These are phyloP conservation scores for Xestia sexstrigata DNA, from an alignment of 2,888 invertebrate species.

Conservation along the genomic window DNA sequence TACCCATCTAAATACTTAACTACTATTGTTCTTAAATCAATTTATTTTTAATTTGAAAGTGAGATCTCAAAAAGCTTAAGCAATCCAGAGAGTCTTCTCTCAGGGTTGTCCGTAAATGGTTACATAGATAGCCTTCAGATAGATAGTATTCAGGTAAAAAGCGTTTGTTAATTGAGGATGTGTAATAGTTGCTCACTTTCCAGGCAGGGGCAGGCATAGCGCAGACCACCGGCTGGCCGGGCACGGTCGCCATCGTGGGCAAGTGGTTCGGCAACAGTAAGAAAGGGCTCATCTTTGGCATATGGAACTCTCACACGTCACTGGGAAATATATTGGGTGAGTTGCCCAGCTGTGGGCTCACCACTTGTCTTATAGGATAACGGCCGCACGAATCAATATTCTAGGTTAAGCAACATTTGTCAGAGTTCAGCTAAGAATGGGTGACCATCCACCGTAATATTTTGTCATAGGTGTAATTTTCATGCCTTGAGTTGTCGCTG, in stretches of 20 bases:
- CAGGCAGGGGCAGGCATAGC: constrained; percentile 95
- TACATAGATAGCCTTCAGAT: no score
- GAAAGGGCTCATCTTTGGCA: constrained; percentile 97
- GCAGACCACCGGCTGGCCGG: constrained; percentile 99
- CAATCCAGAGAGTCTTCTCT: no score
- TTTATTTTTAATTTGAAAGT: no score
- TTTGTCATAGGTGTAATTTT: no score
- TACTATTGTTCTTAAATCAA: no score
- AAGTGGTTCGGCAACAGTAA: constrained; percentile 99
- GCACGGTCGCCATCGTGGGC: constrained; percentile 97
- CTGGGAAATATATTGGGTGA: constrained; percentile 97
- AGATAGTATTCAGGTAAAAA: neutral
- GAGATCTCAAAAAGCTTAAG: no score
- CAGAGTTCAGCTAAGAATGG: no score
- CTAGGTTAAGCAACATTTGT: neutral
- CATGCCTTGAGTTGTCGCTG: no score
- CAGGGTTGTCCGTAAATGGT: no score
- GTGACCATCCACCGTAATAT: no score
- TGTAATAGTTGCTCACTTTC: neutral
- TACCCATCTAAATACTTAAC: no score
- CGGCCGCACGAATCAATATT: neutral
- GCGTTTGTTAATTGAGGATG: neutral
- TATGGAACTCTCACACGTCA: constrained; percentile 99
- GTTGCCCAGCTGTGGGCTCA: constrained; percentile 38
- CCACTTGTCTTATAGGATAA: no score